phyloP scores from a whole-genome alignment of 2,888 invertebrate species.

The Himalopsyche tibetana region DNA sequence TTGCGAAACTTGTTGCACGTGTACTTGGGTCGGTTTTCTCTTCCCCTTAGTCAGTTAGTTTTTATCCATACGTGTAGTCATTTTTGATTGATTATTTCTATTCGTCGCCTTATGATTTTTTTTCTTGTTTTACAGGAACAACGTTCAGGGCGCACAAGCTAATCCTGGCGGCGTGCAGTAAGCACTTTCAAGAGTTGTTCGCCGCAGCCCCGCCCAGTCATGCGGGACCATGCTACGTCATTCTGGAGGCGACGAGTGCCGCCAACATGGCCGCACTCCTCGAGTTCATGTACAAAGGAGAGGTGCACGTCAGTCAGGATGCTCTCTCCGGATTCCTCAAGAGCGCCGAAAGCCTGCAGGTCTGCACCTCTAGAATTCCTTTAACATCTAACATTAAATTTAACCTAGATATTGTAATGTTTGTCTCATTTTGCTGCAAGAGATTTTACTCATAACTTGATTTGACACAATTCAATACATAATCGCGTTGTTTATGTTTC shows the following conservation, averaged over 20 bases:
- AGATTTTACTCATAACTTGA: no score
- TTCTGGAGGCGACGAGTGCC: constrained; percentile 92
- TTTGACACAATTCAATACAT: neutral
- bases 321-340: constrained; percentile 93
- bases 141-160: constrained; percentile 94
- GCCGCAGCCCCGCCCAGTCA: constrained; percentile 89
- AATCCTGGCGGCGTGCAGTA: constrained; percentile 94
- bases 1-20: no score
- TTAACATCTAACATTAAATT: no score
- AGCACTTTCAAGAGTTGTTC: constrained; percentile 93
- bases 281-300: constrained; percentile 96
- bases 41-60: no score
- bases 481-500: constrained; percentile 64
- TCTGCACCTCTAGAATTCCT: constrained; percentile 68
- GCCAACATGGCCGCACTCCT: constrained; percentile 93
- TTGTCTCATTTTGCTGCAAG: no score
- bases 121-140: constrained; percentile 80
- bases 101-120: neutral
- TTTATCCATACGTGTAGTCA: no score
- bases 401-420: no score
- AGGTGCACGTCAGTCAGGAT: constrained; percentile 95
- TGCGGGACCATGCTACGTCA: constrained; percentile 88
- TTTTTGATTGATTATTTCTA: no score
- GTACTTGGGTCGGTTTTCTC: no score
- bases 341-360: constrained; percentile 93